Conservation (phyloP, 2,888 invertebrate genomes). For the Anthophora plumipes region DNA sequence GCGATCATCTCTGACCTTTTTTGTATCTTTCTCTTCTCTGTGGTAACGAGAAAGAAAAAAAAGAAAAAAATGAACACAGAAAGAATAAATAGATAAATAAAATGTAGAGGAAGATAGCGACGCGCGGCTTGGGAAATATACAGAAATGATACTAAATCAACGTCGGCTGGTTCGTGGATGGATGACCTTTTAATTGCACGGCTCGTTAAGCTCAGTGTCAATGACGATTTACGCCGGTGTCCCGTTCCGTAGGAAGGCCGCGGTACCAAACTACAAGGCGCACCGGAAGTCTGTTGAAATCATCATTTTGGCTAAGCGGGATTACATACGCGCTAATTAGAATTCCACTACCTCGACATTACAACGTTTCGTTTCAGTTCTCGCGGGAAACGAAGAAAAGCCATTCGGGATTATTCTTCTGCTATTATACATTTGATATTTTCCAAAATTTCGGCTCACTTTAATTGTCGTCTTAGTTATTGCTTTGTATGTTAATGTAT, state of each 20-base stretch:
- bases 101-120: not conserved
- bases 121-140: not conserved
- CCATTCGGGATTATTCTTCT: not conserved
- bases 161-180: constrained; percentile 34
- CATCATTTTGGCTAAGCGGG: constrained; percentile 4
- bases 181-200: constrained; percentile 58
- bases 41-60: not conserved
- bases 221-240: constrained; percentile 53
- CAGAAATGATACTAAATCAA: constrained; percentile 55
- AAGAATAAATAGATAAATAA: too few species aligned
- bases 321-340: constrained; percentile 2
- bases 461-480: not conserved
- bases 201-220: constrained; percentile 56
- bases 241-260: not conserved
- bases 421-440: not conserved
- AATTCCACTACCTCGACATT: not conserved
- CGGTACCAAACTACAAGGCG: too few species aligned
- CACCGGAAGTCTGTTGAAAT: constrained; percentile 24
- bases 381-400: not conserved
- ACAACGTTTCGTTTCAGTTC: not conserved
- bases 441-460: not conserved
- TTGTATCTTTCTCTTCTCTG: not conserved
- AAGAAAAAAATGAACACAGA: not conserved
- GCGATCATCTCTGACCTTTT: not conserved
- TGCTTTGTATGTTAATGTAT: too few species aligned